Conservation (phyloP, 1,140 invertebrate species). For the Oscheius sp. region DNA sequence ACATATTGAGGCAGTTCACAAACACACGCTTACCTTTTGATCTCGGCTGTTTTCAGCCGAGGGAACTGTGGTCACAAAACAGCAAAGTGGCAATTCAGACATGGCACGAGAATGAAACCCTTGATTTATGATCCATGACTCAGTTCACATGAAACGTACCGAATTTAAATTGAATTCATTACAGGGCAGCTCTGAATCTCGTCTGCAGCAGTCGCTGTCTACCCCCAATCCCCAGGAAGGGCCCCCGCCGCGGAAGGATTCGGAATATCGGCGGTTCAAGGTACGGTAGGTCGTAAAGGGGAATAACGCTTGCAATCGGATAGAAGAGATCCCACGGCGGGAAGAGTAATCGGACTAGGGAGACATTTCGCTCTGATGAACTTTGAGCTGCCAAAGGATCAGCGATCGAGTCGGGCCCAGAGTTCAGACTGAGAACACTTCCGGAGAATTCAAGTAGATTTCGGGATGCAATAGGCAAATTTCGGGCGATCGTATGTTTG, state of each 20-base stretch:
- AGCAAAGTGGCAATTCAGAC: neutral
- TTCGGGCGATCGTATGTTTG: too few species aligned
- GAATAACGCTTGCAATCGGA: too few species aligned
- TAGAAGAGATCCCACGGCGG: neutral
- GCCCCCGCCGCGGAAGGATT: constrained; percentile 45
- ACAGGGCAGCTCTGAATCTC: constrained; percentile 17
- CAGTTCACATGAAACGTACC: neutral
- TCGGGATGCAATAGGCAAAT: too few species aligned
- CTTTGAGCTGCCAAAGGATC: too few species aligned
- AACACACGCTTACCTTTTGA: too few species aligned
- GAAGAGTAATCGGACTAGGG: too few species aligned
- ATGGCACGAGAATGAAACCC: neutral
- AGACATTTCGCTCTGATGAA: too few species aligned
- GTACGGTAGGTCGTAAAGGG: constrained; percentile 16
- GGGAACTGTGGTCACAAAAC: neutral
- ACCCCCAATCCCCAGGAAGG: constrained; percentile 49
- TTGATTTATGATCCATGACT: neutral
- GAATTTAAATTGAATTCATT: neutral
- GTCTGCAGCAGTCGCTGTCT: constrained; percentile 51
- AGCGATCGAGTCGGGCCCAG: too few species aligned
- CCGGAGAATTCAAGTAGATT: too few species aligned
- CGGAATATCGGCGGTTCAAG: constrained; percentile 58
- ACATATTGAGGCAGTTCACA: neutral
- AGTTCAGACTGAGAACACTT: too few species aligned
- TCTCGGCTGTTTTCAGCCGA: too few species aligned